Percentiles rank a stretch among this genome's conserved stretches.
phyloP scores from a whole-genome alignment of 2,113 vertebrate genomes.

The Cynocephalus volans region DNA sequence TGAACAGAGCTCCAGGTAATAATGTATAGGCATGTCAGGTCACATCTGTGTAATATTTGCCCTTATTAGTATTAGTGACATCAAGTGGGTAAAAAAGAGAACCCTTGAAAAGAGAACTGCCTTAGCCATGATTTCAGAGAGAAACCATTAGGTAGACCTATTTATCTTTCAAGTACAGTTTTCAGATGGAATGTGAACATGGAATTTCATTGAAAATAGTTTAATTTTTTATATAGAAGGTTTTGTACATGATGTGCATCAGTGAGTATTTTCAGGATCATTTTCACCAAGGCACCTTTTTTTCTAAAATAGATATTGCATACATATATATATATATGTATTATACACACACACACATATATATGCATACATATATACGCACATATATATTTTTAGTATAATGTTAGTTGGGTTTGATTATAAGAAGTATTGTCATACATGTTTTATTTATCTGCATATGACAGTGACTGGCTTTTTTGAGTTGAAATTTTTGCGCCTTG shows the following conservation, averaged over 20 bases:
- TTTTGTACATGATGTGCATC: slow-evolving; percentile 87
- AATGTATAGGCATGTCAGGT: slow-evolving; percentile 53
- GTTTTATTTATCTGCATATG: slow-evolving; percentile 86
- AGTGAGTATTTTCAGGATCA: slow-evolving; percentile 81
- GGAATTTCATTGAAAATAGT: slow-evolving; percentile 81
- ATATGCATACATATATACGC: not conserved
- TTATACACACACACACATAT: not conserved
- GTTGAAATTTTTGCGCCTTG: slow-evolving; percentile 78
- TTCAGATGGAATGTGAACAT: slow-evolving; percentile 71
- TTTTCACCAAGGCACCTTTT: slow-evolving; percentile 86
- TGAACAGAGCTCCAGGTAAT: slow-evolving; percentile 6
- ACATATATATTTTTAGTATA: slow-evolving; percentile 80
- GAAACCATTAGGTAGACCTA: slow-evolving; percentile 42
- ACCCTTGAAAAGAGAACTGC: slow-evolving; percentile 72
- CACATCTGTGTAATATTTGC: slow-evolving; percentile 60
- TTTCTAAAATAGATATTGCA: slow-evolving; percentile 79
- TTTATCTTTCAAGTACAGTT: slow-evolving; percentile 75
- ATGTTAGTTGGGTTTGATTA: slow-evolving; percentile 84
- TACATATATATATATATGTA: slow-evolving; percentile 37
- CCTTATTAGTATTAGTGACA: slow-evolving; percentile 59
- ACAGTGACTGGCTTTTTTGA: slow-evolving; percentile 74
- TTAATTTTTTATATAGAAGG: slow-evolving; percentile 84
- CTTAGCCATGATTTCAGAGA: slow-evolving; percentile 71
- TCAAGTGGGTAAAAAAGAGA: slow-evolving; percentile 63
- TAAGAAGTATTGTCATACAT: slow-evolving; percentile 81